Evolutionary conservation across 2,888 invertebrate genomes (phyloP), one percentile per base, ranked within the genome.

Genomic region (Amaurobius ferox): DNA sequence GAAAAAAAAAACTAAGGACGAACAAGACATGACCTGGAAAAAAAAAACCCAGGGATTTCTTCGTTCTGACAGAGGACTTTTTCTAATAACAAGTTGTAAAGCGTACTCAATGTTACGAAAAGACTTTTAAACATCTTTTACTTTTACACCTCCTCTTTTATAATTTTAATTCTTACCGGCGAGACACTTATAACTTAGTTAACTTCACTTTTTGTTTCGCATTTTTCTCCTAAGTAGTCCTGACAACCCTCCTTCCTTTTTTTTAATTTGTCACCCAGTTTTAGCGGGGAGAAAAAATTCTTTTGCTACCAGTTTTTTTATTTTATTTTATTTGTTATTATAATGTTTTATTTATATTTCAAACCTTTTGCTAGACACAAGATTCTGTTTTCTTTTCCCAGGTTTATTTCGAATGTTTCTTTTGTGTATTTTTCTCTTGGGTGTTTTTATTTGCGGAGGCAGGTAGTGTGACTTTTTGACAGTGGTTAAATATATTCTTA

Each of bases 241-340:
- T 5, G 44, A 55, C 23, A 23, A 23, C 55, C 6, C 16, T 7
- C 23, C 23, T 55, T n/a, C n/a, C n/a, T n/a, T n/a, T n/a, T n/a
- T n/a, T n/a, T n/a, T 55, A 55, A 55, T 55, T 55, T 55, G 55
- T 55, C 55, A 55, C 55, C 55, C 55, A 55, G 1, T 55, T 23
- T 55, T 23, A 55, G 23, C 5, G 19, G 19, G 2, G 19, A 55
- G 11, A 23, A 5, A 55, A 44, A 16, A 5, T 11, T 9, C 6
- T 2, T 23, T 3, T 55, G 23, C 23, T 23, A 3, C 55, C 23
- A 23, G 11, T 55, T 23, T 55, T 55, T 55, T 44, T 44, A 16
- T 44, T 11, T 44, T 44, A 23, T 35, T 35, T 9, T 5, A 7
- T 35, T 35, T 9, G 35, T 9, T 35, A 7, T 35, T 35, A 9